Conservation (phyloP, 2,113 vertebrate species). For the Tonatia bakeri region DNA sequence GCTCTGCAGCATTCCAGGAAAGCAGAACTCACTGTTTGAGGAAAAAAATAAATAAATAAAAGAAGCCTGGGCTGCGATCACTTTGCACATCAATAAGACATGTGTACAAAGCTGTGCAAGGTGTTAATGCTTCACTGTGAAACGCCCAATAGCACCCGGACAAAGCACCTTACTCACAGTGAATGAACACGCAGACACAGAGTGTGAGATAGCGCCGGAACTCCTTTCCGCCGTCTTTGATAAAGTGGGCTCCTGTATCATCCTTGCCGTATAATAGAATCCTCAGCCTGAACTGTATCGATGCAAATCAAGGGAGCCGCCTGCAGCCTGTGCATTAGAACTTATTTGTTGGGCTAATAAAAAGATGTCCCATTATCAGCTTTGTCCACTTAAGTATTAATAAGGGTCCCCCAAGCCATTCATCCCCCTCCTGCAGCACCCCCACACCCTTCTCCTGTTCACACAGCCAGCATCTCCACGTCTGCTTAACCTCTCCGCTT, state of each 20-base stretch:
- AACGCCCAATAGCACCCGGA: constrained; percentile 45
- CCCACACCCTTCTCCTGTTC: background rate
- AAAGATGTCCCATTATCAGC: constrained; percentile 68
- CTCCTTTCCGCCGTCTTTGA: constrained; percentile 70
- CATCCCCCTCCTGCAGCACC: background rate
- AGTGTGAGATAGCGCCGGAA: background rate
- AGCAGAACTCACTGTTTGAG: background rate
- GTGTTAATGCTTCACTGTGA: constrained; percentile 42
- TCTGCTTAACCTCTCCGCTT: background rate
- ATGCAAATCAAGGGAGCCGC: constrained; percentile 69
- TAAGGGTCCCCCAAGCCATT: constrained; percentile 36
- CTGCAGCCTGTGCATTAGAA: constrained; percentile 60
- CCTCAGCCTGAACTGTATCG: constrained; percentile 68
- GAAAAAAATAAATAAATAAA: background rate
- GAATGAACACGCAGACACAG: constrained; percentile 51
- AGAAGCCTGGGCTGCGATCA: background rate
- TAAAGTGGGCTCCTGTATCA: constrained; percentile 32
- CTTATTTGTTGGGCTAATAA: constrained; percentile 73
- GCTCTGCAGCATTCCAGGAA: background rate
- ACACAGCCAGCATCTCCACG: background rate
- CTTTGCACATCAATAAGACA: constrained; percentile 61
- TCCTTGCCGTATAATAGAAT: constrained; percentile 68
- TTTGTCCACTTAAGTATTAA: constrained; percentile 71
- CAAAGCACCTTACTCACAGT: constrained; percentile 45
- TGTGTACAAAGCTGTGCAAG: constrained; percentile 35